phyloP scores from a whole-genome alignment of 2,113 vertebrate species.

The Dicaeum eximium region DNA sequence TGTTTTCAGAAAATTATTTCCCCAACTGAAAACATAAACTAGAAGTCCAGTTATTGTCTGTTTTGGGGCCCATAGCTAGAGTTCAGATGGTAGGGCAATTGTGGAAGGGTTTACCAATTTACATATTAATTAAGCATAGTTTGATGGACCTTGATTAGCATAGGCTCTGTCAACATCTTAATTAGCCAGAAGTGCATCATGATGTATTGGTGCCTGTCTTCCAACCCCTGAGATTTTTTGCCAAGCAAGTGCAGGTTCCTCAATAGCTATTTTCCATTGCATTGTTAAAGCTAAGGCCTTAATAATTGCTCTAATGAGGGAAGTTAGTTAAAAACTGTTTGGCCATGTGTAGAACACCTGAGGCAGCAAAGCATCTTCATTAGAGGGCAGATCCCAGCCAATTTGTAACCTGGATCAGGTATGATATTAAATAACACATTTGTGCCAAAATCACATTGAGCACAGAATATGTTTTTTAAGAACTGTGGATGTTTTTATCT shows the following conservation, averaged over 20 bases:
- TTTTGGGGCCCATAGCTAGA: conserved; percentile 70
- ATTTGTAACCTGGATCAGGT: neutral
- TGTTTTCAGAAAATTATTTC: conserved; percentile 42
- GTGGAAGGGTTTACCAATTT: conserved; percentile 74
- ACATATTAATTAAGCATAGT: conserved; percentile 73
- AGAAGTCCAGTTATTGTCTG: conserved; percentile 63
- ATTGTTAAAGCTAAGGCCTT: neutral
- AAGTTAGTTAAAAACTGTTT: conserved; percentile 8
- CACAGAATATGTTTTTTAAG: neutral
- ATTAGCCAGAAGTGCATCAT: conserved; percentile 69
- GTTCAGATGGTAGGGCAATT: conserved; percentile 75
- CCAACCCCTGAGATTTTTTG: conserved; percentile 5
- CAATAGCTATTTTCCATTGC: neutral
- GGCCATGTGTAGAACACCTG: neutral
- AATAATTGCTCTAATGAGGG: neutral
- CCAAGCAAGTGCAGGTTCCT: neutral
- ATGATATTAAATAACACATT: neutral
- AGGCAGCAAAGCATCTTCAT: neutral
- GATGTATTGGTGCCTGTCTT: conserved; percentile 15
- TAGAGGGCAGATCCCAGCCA: neutral
- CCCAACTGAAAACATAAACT: conserved; percentile 59
- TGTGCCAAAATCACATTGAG: neutral
- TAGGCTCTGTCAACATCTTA: conserved; percentile 74
- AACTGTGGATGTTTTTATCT: conserved; percentile 11
- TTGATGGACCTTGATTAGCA: conserved; percentile 70